A percentile compares a stretch with the other conserved stretches of the same genome.
phyloP scores from a whole-genome alignment of 2,888 invertebrate genomes.

The Trissoscelio sp. region DNA sequence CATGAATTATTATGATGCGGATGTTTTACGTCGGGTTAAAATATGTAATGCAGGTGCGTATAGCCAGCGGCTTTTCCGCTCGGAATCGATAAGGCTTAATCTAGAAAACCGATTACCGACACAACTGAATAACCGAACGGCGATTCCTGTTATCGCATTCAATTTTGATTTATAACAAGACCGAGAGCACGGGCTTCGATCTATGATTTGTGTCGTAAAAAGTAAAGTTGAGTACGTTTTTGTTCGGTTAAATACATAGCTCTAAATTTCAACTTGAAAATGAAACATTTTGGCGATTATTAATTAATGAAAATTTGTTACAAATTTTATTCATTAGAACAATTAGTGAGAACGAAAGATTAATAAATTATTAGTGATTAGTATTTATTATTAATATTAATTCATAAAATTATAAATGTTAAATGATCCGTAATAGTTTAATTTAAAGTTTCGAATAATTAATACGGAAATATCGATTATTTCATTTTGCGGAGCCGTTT shows the following conservation, averaged over 20 bases:
- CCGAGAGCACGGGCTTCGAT: conserved; percentile 31
- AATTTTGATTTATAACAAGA: conserved; percentile 66
- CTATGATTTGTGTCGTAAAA: conserved; percentile 53
- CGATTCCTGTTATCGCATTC: conserved; percentile 65
- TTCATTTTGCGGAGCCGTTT: background rate
- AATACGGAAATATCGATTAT: conserved; percentile 18
- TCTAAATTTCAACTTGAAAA: background rate
- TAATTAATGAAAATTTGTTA: background rate
- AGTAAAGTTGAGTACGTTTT: conserved; percentile 22
- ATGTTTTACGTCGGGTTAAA: conserved; percentile 48
- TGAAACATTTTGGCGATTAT: background rate
- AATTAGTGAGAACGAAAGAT: no score
- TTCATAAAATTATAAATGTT: no score
- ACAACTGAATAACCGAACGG: conserved; percentile 58
- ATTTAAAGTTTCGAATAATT: no score
- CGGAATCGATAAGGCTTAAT: conserved; percentile 64
- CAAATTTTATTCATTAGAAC: background rate
- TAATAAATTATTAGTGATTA: no score
- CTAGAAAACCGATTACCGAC: conserved; percentile 66
- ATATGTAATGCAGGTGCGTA: conserved; percentile 51
- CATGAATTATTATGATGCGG: conserved; percentile 53
- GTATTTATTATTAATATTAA: no score
- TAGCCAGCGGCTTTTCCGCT: conserved; percentile 46
- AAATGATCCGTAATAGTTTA: no score
- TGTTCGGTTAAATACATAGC: background rate